phyloP scores from a whole-genome alignment of 2,888 invertebrate genomes.

The Dynastes tityus region DNA sequence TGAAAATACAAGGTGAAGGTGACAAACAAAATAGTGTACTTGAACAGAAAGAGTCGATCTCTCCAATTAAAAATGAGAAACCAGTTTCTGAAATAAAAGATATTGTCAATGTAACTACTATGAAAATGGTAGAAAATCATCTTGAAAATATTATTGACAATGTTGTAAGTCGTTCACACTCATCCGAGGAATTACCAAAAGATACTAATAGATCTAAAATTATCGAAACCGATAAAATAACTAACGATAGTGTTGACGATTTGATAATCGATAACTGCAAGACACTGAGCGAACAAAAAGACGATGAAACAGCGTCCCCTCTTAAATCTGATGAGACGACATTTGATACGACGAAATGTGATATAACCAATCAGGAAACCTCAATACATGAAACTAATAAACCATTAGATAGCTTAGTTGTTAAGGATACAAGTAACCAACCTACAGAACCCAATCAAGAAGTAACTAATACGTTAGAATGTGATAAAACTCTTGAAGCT shows the following conservation, averaged over 20 bases:
- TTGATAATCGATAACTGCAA: not conserved
- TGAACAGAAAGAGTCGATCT: too few species aligned
- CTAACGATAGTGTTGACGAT: not conserved
- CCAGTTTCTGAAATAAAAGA: not conserved
- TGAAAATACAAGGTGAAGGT: too few species aligned
- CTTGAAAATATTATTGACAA: conserved; percentile 13
- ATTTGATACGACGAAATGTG: not conserved
- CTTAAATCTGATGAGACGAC: not conserved
- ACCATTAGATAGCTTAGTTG: not conserved
- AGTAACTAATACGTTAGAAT: not conserved
- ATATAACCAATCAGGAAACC: conserved; percentile 11
- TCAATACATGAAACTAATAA: not conserved
- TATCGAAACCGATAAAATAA: not conserved
- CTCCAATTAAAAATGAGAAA: not conserved
- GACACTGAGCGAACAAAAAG: not conserved
- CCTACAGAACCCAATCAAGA: not conserved
- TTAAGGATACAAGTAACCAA: not conserved
- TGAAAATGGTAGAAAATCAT: conserved; percentile 1
- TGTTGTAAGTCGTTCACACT: not conserved
- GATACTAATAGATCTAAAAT: not conserved
- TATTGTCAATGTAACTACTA: not conserved
- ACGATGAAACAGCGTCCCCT: not conserved
- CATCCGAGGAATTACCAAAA: not conserved
- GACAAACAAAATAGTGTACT: too few species aligned
- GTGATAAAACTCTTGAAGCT: conserved; percentile 8